These are phyloP conservation scores for Sitodiplosis mosellana DNA, from an alignment of 1,140 invertebrate species.

Conservation along the genomic window DNA sequence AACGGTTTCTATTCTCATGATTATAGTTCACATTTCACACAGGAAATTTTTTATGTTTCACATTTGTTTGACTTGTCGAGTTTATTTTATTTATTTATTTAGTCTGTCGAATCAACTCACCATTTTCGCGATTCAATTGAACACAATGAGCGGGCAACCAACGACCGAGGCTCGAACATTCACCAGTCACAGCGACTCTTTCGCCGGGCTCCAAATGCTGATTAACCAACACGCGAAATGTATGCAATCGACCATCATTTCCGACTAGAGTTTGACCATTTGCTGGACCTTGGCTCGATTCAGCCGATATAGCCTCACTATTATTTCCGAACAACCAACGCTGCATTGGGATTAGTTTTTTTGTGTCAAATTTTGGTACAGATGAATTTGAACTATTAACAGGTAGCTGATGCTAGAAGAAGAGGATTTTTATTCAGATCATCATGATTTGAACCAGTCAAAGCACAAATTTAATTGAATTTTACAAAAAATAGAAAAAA, in stretches of 20 bases:
- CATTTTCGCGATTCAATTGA: constrained; percentile 21
- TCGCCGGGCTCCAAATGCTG: constrained; percentile 21
- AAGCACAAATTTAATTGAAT: too few species aligned
- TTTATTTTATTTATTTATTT: background rate
- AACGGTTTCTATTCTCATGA: too few species aligned
- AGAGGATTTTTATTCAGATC: too few species aligned
- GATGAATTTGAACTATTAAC: too few species aligned
- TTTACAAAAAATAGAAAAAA: too few species aligned
- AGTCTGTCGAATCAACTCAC: background rate
- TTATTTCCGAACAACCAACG: constrained; percentile 12
- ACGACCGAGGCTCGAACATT: constrained; percentile 25
- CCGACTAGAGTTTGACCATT: constrained; percentile 10
- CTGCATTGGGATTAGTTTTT: constrained; percentile 11
- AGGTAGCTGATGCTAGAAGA: too few species aligned
- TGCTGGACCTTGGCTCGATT: background rate
- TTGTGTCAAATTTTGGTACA: too few species aligned
- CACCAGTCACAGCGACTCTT: constrained; percentile 28
- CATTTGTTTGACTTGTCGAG: too few species aligned
- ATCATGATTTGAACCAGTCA: too few species aligned
- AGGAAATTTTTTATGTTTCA: background rate
- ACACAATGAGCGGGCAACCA: constrained; percentile 29
- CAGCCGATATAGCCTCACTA: constrained; percentile 10
- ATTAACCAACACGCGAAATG: constrained; percentile 20
- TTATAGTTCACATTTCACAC: background rate
- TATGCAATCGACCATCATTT: constrained; percentile 27